Evolutionary conservation across 2,888 invertebrate species (phyloP).

Genomic region (Drosophila hamatofila): DNA sequence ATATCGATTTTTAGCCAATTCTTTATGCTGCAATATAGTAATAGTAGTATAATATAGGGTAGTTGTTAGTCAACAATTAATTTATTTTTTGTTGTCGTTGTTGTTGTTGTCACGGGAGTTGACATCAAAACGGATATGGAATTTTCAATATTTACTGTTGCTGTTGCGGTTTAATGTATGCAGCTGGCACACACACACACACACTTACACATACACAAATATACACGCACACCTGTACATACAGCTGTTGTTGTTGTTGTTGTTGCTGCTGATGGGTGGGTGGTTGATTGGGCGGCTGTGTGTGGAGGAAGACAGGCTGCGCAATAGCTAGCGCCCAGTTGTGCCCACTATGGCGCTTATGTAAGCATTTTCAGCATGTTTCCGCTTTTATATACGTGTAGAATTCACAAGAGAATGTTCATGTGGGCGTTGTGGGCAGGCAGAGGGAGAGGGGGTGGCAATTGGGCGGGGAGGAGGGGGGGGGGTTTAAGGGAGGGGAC

Average conservation of each 20-base stretch:
- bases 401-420: conserved; percentile 40
- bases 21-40: too few relatives aligned
- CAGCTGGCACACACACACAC: conserved; percentile 43
- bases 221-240: conserved; percentile 9
- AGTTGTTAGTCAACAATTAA: not conserved
- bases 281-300: conserved; percentile 1
- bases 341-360: conserved; percentile 57
- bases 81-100: conserved; percentile 19
- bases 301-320: conserved; percentile 30
- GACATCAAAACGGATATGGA: conserved; percentile 77
- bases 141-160: conserved; percentile 78
- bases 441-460: not conserved
- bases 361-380: conserved; percentile 78
- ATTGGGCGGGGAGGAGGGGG: not conserved
- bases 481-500: not conserved
- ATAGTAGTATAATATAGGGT: too few relatives aligned
- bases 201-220: not conserved
- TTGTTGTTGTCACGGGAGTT: conserved; percentile 59
- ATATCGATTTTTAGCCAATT: not conserved
- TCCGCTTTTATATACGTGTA: conserved; percentile 73
- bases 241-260: too few relatives aligned
- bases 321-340: conserved; percentile 48
- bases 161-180: conserved; percentile 69
- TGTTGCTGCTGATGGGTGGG: too few relatives aligned
- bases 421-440: conserved; percentile 8